A percentile compares a stretch with the other conserved stretches of the same genome.
Evolutionary conservation across 2,797 vertebrate genomes (phyloP).

Genomic region (Peromyscus attwateri): DNA sequence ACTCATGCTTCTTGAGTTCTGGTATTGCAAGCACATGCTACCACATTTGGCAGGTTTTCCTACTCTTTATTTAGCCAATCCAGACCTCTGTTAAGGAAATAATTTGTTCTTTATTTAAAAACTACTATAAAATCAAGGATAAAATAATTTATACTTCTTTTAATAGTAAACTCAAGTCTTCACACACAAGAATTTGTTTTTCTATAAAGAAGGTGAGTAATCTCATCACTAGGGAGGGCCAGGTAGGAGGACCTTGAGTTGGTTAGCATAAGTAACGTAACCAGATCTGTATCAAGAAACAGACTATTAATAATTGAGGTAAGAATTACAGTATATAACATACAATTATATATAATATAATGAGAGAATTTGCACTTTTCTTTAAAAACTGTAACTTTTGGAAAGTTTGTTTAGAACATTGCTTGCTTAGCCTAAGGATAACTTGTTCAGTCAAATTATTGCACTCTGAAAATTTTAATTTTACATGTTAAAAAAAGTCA

Average conservation of each 20-base stretch:
- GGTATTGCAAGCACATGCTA: not conserved
- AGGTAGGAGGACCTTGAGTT: not conserved
- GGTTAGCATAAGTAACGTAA: not conserved
- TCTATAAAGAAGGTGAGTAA: not conserved
- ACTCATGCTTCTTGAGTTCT: not conserved
- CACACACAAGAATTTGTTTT: not conserved
- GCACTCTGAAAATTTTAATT: not conserved
- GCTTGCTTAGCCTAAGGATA: not conserved
- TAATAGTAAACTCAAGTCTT: not conserved
- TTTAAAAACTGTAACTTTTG: not conserved
- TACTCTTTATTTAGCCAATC: not conserved
- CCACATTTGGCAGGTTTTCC: not conserved
- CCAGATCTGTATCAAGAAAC: not conserved
- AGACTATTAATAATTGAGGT: not conserved
- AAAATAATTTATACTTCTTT: not conserved
- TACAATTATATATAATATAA: not conserved
- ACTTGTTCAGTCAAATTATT: not conserved
- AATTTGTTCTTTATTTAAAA: not conserved
- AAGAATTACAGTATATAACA: not conserved
- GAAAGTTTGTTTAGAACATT: not conserved
- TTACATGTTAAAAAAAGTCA: conserved; percentile 27
- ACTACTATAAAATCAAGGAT: not conserved
- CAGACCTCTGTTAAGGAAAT: not conserved
- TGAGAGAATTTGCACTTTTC: not conserved
- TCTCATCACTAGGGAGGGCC: not conserved